Conservation (phyloP, 2,888 invertebrate species). For the Nephrocerus scutellatus region DNA sequence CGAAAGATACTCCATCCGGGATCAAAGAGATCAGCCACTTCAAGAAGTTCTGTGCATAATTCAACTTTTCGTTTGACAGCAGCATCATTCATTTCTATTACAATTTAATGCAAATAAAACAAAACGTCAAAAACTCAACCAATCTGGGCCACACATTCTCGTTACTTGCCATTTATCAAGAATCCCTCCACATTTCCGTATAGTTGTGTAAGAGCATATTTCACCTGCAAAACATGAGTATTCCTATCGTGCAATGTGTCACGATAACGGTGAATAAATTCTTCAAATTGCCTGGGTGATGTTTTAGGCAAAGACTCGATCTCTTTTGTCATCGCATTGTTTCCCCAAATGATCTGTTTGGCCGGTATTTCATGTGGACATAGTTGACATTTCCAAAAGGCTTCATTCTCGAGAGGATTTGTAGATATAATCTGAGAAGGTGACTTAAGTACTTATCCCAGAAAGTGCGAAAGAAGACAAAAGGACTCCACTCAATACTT, state of each 20-base stretch:
- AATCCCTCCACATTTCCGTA: constrained; percentile 59
- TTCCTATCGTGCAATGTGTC: constrained; percentile 61
- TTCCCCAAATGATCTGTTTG: constrained; percentile 56
- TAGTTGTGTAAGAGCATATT: constrained; percentile 62
- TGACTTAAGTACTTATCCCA: background rate
- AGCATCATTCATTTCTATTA: constrained; percentile 53
- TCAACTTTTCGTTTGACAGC: constrained; percentile 55
- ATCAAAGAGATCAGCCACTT: constrained; percentile 57
- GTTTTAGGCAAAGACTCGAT: constrained; percentile 52
- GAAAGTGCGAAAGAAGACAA: background rate
- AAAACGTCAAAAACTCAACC: too few relatives aligned
- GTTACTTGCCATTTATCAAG: constrained; percentile 49
- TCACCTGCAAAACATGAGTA: constrained; percentile 60
- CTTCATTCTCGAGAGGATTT: constrained; percentile 54
- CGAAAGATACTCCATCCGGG: constrained; percentile 60
- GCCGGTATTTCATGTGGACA: constrained; percentile 55
- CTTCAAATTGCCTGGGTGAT: constrained; percentile 54
- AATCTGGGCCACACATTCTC: too few relatives aligned
- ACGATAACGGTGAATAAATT: constrained; percentile 57
- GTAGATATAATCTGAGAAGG: constrained; percentile 53
- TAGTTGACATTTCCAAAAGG: constrained; percentile 60
- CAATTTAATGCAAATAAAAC: too few relatives aligned
- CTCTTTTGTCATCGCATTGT: constrained; percentile 57
- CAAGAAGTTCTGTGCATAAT: constrained; percentile 61
- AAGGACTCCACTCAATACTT: constrained; percentile 10